phyloP scores from a whole-genome alignment of 1,140 invertebrate genomes.

The Aphaenogaster rudis region DNA sequence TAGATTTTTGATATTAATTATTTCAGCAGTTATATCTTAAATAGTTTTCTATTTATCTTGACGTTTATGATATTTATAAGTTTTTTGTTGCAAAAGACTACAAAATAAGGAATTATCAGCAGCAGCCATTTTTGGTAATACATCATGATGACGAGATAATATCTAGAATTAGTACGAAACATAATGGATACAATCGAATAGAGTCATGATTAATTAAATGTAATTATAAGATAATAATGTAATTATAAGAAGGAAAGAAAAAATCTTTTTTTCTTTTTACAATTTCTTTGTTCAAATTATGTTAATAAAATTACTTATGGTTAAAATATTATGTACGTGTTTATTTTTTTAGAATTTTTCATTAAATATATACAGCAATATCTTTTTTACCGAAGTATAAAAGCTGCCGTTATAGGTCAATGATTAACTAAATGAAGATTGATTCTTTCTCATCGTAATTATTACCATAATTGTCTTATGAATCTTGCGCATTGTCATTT shows the following conservation, averaged over 20 bases:
- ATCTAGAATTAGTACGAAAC: background rate
- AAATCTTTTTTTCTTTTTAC: background rate
- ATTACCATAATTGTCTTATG: background rate
- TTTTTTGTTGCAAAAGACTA: background rate
- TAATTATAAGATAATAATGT: background rate
- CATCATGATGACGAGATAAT: background rate
- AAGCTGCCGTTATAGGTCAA: background rate
- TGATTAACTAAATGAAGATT: slow-evolving; percentile 18
- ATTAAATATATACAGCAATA: background rate
- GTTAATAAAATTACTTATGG: background rate
- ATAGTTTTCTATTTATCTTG: background rate
- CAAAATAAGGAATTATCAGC: background rate
- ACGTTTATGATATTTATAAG: background rate
- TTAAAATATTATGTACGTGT: background rate
- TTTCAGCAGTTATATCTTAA: background rate
- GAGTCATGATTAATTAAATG: background rate
- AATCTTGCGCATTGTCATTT: background rate
- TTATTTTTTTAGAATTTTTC: background rate
- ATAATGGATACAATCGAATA: background rate
- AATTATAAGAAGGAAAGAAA: background rate
- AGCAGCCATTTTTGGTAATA: background rate
- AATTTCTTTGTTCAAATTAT: background rate
- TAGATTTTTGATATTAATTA: background rate
- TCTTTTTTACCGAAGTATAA: background rate
- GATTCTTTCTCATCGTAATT: background rate